Conservation (phyloP, 35 echinoderm and acorn worm species). For the Stichopus chloronotus region DNA sequence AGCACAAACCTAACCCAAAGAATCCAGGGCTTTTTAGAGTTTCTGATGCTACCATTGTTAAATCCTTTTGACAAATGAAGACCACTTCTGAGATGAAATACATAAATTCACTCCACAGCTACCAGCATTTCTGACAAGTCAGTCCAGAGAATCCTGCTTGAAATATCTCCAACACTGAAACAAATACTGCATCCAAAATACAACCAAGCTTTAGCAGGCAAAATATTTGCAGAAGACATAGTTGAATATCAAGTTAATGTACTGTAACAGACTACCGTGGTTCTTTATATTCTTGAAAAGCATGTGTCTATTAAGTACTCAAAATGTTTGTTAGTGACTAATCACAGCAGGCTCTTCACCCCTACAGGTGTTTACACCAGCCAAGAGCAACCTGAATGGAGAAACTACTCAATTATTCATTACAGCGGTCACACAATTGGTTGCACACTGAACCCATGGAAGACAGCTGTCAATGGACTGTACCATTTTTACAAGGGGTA, state of each 20-base stretch:
- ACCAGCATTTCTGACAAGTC: not conserved
- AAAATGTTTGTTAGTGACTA: conserved; percentile 45
- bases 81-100: not conserved
- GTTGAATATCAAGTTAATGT: not conserved
- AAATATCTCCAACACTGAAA: not conserved
- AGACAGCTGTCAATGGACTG: not conserved
- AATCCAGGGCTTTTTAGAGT: conserved; percentile 38
- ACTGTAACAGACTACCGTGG: not conserved
- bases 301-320: not conserved
- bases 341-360: conserved; percentile 4
- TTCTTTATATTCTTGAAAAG: not conserved
- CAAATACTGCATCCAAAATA: not conserved
- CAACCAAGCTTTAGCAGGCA: not conserved
- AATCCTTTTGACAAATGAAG: not conserved
- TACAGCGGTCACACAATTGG: not conserved
- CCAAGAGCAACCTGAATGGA: conserved; percentile 25
- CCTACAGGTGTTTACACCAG: conserved; percentile 52
- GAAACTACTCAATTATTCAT: conserved; percentile 21
- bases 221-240: not conserved
- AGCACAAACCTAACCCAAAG: conserved; percentile 47
- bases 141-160: not conserved
- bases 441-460: not conserved
- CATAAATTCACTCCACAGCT: not conserved
- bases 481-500: not conserved
- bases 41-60: conserved; percentile 51